Conservation (phyloP, 2,888 invertebrate genomes). For the Nymphalis urticae region DNA sequence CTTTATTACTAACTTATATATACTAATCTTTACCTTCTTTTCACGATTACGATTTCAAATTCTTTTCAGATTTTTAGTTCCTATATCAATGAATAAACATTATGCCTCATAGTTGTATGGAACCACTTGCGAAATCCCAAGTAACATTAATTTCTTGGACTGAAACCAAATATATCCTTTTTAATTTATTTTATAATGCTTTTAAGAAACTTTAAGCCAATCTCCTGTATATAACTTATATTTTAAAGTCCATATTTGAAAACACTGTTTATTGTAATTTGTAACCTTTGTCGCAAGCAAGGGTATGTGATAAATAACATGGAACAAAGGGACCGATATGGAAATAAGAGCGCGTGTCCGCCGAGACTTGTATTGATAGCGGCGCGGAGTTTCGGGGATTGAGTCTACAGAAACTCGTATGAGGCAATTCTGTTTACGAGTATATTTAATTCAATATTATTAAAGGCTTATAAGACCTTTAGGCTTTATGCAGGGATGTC, state of each 20-base stretch:
- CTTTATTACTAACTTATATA: too few species aligned
- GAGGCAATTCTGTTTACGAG: background rate
- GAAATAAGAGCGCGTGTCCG: constrained; percentile 16
- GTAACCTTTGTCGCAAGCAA: constrained; percentile 6
- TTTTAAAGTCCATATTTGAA: background rate
- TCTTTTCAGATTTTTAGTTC: too few species aligned
- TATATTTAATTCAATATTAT: background rate
- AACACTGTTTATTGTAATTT: constrained; percentile 1
- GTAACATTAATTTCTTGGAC: background rate
- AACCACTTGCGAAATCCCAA: background rate
- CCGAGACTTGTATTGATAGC: constrained; percentile 19
- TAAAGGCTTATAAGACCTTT: too few species aligned
- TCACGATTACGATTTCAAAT: too few species aligned
- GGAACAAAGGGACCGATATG: constrained; percentile 19
- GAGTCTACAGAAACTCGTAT: background rate
- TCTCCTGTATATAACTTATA: background rate
- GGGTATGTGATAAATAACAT: constrained; percentile 19
- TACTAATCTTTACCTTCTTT: too few species aligned
- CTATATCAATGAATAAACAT: background rate
- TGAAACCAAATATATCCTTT: background rate
- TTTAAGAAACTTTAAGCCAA: background rate
- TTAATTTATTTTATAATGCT: background rate
- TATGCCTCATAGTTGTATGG: background rate
- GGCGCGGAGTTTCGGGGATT: background rate
- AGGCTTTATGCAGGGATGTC: too few species aligned